A percentile compares a stretch with the other conserved stretches of the same genome.
phyloP scores from a whole-genome alignment of 2,888 invertebrate genomes.

The Lepidocyrtoides sp. region DNA sequence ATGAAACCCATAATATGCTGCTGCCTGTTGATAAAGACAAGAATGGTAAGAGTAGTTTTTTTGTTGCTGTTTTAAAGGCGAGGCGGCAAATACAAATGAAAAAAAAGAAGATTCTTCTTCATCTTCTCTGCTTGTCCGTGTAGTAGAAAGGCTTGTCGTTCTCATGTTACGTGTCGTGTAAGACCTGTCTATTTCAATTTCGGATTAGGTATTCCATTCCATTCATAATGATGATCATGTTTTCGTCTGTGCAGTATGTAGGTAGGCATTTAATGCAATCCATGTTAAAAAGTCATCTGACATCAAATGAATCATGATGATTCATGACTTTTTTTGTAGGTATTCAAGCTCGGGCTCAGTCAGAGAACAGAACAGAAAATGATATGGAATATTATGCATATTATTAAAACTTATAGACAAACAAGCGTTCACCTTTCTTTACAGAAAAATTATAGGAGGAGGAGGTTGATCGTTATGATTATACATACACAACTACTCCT shows the following conservation, averaged over 20 bases:
- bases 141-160: slow-evolving; percentile 66
- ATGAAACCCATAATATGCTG: too few species aligned
- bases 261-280: slow-evolving; percentile 18
- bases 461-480: slow-evolving; percentile 9
- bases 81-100: slow-evolving; percentile 41
- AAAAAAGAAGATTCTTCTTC: slow-evolving; percentile 47
- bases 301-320: slow-evolving; percentile 71
- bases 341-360: not conserved
- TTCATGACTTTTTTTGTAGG: slow-evolving; percentile 60
- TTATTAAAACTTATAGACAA: not conserved
- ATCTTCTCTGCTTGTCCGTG: slow-evolving; percentile 2
- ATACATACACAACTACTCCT: slow-evolving; percentile 20
- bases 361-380: not conserved
- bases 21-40: slow-evolving; percentile 16
- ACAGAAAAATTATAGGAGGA: not conserved
- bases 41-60: slow-evolving; percentile 3
- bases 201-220: slow-evolving; percentile 60
- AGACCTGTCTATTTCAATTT: slow-evolving; percentile 70
- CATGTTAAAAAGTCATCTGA: slow-evolving; percentile 62
- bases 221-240: slow-evolving; percentile 37
- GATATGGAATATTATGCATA: not conserved
- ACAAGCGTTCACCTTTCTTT: not conserved
- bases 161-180: slow-evolving; percentile 72
- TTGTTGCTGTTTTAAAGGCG: slow-evolving; percentile 22
- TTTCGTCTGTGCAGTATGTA: not conserved